A percentile compares a stretch with the other conserved stretches of the same genome.
Conservation (phyloP, 2,888 invertebrate species). For the Campoplex capitator region DNA sequence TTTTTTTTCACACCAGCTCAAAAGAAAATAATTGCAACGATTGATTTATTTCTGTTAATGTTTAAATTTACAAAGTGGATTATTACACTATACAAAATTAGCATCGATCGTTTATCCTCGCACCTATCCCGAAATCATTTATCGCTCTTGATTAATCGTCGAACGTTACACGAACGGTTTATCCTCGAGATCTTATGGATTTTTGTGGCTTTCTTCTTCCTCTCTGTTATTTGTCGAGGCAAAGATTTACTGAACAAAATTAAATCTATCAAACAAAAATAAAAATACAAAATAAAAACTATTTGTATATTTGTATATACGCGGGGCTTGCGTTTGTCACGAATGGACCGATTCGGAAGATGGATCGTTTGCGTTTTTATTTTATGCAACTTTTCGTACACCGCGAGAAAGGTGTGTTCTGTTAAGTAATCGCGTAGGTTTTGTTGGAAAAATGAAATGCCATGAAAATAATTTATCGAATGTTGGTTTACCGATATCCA, state of each 20-base stretch:
- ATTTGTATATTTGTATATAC: constrained; percentile 35
- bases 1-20: background rate
- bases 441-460: background rate
- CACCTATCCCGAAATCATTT: background rate
- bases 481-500: background rate
- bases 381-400: background rate
- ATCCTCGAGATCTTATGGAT: background rate
- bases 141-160: background rate
- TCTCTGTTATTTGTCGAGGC: constrained; percentile 42
- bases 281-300: constrained; percentile 42
- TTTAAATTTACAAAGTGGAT: constrained; percentile 41
- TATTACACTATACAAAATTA: constrained; percentile 33
- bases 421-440: background rate
- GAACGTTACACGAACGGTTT: constrained; percentile 20
- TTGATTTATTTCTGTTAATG: constrained; percentile 14
- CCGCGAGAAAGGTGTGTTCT: background rate
- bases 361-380: background rate
- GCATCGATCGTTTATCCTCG: background rate
- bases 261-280: constrained; percentile 58
- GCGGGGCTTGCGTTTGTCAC: constrained; percentile 22
- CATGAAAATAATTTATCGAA: background rate
- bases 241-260: constrained; percentile 55
- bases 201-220: background rate
- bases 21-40: constrained; percentile 7
- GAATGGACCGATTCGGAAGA: constrained; percentile 20